Evolutionary conservation across 2,888 invertebrate species (phyloP).

Genomic region (Thelaira solivaga): DNA sequence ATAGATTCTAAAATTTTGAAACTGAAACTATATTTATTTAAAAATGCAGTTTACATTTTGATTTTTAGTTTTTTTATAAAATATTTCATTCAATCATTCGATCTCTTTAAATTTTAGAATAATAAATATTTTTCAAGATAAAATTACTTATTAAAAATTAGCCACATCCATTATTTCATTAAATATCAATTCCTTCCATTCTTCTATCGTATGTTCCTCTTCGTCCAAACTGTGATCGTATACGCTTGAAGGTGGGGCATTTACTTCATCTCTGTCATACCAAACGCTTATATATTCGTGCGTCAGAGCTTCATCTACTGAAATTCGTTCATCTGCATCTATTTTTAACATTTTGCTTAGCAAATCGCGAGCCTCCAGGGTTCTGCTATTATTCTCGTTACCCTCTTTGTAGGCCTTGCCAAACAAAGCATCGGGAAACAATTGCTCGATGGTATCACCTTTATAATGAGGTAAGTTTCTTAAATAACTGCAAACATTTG

Average conservation of each 20-base stretch:
- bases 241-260: constrained; percentile 80
- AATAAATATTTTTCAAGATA: too few relatives aligned
- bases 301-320: constrained; percentile 97
- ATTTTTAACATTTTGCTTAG: constrained; percentile 98
- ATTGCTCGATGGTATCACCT: constrained; percentile 95
- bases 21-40: too few relatives aligned
- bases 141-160: too few relatives aligned
- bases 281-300: constrained; percentile 99
- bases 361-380: constrained; percentile 96
- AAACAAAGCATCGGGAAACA: constrained; percentile 98
- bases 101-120: too few relatives aligned
- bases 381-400: constrained; percentile 96
- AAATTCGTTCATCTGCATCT: constrained; percentile 98
- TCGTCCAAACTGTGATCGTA: constrained; percentile 32
- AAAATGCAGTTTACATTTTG: too few relatives aligned
- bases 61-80: too few relatives aligned
- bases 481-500: constrained; percentile 98
- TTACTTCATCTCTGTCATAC: constrained; percentile 99
- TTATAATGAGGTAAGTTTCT: constrained; percentile 97
- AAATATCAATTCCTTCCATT: constrained; percentile 42
- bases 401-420: constrained; percentile 86
- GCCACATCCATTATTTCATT: constrained; percentile 25
- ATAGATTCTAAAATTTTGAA: too few relatives aligned
- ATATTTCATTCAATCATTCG: too few relatives aligned
- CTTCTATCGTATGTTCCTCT: constrained; percentile 17